Base-by-base conservation (phyloP, 2,113 vertebrate genomes). In the Odocoileus virginianus region DNA sequence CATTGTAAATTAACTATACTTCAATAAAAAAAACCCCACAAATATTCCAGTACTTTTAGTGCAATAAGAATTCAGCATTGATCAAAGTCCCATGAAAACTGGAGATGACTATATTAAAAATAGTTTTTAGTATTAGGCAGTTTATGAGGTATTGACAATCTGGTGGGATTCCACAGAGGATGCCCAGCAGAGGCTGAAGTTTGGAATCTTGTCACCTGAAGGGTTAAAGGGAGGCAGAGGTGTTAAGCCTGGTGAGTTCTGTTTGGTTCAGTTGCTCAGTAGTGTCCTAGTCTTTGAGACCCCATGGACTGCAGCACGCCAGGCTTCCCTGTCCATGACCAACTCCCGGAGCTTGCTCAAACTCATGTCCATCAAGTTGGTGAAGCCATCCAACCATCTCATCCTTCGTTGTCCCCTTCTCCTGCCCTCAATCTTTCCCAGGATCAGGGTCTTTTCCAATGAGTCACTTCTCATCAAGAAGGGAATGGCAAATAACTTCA, bases 31-130 rank as follows among this genome's bases (percentile, higher is more conserved):
- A 30, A 6, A 36, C 36, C 11, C 2, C 74, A 60, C 5, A 28
- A 33, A 76, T 30, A 16, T 14, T 54, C 47, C 30, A 76, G n/a
- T 30, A 43, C n/a, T 74, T 84, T 85, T 21, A 30, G 21, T 87
- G 61, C 9, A 60, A 27, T 15, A 60, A 19, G n/a, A 64, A 82
- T 92, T 91, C 14, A 36, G 67, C 47, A 58, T 45, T 86, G 45
- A 93, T 19, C 17, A 50, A 55, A 81, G 19, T 89, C n/a, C 71
- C 83, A n/a, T 47, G 30, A 92, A 81, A 64, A 93, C 7, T n/a
- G 16, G 43, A 71, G 13, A 83, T n/a, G 16, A 36, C 61, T 71
- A 76, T 86, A 47, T 95, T 5, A 92, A 58, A n/a, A n/a, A 45
- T 19, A 25, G 10, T 36, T 89, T 93, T 89, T 86, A 89, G 33